A percentile compares a stretch with the other conserved stretches of the same genome.
Evolutionary conservation across 2,113 vertebrate genomes (phyloP).

Genomic region (Oxygymnocypris stewartii): DNA sequence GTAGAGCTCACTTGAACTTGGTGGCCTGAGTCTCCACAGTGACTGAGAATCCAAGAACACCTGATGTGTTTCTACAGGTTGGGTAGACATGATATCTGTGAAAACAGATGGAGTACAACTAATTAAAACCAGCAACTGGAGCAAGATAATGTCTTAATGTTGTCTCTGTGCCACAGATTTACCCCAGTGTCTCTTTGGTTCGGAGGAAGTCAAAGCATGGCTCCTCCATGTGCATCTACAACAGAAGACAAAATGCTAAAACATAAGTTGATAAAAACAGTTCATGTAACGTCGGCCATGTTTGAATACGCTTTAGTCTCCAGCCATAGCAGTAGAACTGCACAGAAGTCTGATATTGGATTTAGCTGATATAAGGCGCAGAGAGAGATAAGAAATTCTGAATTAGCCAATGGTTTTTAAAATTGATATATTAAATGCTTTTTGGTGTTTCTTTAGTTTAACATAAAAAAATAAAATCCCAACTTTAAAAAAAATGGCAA

Average conservation of each 20-base stretch:
- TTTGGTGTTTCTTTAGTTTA: neutral
- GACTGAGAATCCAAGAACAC: constrained; percentile 93
- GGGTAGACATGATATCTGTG: constrained; percentile 94
- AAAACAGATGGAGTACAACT: constrained; percentile 24
- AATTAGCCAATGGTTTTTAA: neutral
- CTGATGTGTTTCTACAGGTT: constrained; percentile 93
- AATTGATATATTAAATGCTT: neutral
- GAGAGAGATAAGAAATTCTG: neutral
- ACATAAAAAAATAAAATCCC: neutral
- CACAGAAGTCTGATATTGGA: neutral
- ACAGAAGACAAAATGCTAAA: constrained; percentile 38
- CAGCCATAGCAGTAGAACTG: neutral
- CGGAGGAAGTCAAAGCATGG: constrained; percentile 96
- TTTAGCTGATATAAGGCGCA: neutral
- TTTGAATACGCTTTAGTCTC: neutral
- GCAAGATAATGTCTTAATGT: constrained; percentile 12
- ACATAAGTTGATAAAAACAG: neutral
- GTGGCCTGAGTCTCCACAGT: constrained; percentile 96
- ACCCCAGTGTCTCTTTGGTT: constrained; percentile 97
- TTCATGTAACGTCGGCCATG: neutral
- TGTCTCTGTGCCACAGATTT: constrained; percentile 56
- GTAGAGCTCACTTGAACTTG: constrained; percentile 85
- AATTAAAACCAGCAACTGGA: constrained; percentile 6
- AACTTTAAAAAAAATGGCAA: neutral
- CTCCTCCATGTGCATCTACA: constrained; percentile 98